phyloP scores from a whole-genome alignment of 2,888 invertebrate species.

The Spisula solida region DNA sequence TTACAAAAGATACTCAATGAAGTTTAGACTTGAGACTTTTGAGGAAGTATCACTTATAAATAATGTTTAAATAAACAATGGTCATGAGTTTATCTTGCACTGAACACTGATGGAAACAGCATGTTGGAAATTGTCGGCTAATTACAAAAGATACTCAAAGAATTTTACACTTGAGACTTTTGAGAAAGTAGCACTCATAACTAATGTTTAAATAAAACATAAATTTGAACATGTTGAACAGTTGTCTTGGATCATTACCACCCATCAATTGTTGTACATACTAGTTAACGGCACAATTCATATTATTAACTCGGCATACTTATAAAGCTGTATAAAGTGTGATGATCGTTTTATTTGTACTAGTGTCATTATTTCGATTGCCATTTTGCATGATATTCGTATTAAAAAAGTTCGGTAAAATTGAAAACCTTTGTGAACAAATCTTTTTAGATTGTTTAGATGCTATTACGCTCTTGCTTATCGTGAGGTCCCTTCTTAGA shows the following conservation, averaged over 20 bases:
- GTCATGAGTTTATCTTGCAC: not conserved
- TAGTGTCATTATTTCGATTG: too few species aligned
- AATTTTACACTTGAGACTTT: not conserved
- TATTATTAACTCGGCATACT: too few species aligned
- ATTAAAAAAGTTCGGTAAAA: too few species aligned
- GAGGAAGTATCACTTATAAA: not conserved
- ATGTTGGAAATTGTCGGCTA: not conserved
- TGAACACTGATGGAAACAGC: not conserved
- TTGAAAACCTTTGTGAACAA: too few species aligned
- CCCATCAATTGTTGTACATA: not conserved
- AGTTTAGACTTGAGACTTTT: not conserved
- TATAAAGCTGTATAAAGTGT: too few species aligned
- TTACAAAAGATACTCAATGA: constrained; percentile 10
- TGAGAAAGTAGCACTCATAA: not conserved
- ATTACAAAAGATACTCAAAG: constrained; percentile 14
- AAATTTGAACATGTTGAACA: not conserved
- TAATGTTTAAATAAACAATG: not conserved
- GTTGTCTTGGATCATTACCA: not conserved
- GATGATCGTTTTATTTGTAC: too few species aligned
- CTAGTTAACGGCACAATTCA: not conserved
- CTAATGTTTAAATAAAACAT: constrained; percentile 8
- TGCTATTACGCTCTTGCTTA: too few species aligned
- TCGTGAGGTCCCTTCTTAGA: too few species aligned
- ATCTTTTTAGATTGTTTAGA: too few species aligned
- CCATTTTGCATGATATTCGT: too few species aligned